Conservation (phyloP, 2,797 vertebrate genomes). For the Semotilus atromaculatus region DNA sequence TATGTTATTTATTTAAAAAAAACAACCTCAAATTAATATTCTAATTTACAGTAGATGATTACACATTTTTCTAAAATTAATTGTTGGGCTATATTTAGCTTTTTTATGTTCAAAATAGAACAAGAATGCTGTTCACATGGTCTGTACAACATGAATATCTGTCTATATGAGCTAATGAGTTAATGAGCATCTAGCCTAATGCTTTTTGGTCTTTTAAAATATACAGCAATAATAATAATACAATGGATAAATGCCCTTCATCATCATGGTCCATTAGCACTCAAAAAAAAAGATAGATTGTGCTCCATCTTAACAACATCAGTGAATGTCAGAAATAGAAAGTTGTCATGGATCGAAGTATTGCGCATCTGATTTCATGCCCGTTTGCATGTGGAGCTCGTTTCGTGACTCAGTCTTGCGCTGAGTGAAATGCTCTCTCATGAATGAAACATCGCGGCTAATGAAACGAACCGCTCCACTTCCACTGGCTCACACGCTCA, state of each 20-base stretch:
- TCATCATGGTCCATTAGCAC: slow-evolving; percentile 12
- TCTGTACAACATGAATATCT: neutral
- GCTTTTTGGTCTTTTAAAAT: neutral
- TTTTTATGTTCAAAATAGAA: neutral
- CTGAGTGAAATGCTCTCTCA: slow-evolving; percentile 53
- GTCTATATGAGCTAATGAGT: neutral
- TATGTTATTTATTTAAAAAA: too few relatives aligned
- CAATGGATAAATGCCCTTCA: neutral
- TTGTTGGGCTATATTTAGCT: too few relatives aligned
- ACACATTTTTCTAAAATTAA: neutral
- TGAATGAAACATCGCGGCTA: slow-evolving; percentile 68
- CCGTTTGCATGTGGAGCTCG: slow-evolving; percentile 21
- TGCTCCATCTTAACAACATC: neutral
- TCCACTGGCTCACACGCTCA: slow-evolving; percentile 37
- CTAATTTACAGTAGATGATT: neutral
- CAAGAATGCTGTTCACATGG: neutral
- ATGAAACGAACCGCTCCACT: slow-evolving; percentile 55
- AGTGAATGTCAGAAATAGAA: slow-evolving; percentile 3
- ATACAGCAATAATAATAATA: neutral
- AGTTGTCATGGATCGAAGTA: slow-evolving; percentile 2
- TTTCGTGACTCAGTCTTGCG: slow-evolving; percentile 44
- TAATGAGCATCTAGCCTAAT: neutral
- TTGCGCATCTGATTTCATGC: slow-evolving; percentile 13
- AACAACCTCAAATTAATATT: neutral
- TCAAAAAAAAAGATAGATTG: neutral